These are phyloP conservation scores for Danaus melanippus DNA, from an alignment of 1,140 invertebrate genomes.

Conservation along the genomic window DNA sequence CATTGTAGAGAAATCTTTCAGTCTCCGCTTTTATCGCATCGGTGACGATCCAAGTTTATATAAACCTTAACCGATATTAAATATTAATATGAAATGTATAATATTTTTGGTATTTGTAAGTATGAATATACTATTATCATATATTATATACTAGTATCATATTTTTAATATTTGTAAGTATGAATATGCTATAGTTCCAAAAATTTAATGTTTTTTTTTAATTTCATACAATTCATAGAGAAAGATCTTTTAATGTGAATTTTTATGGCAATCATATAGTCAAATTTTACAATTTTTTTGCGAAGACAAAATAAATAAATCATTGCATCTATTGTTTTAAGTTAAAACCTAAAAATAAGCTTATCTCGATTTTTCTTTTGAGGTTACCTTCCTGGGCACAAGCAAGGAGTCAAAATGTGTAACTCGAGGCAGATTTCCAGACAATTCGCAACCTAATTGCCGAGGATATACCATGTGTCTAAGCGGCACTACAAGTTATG, in stretches of 20 bases:
- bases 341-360: neutral
- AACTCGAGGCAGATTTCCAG: slow-evolving; percentile 43
- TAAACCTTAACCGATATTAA: neutral
- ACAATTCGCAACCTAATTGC: slow-evolving; percentile 37
- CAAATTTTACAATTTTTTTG: no score
- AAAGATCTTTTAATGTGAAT: neutral
- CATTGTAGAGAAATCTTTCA: slow-evolving; percentile 13
- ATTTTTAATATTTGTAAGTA: no score
- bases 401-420: slow-evolving; percentile 31
- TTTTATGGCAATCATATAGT: neutral
- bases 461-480: slow-evolving; percentile 50
- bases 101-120: slow-evolving; percentile 20
- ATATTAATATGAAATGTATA: slow-evolving; percentile 6
- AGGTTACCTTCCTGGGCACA: slow-evolving; percentile 29
- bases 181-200: no score
- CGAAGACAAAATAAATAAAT: no score
- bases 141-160: no score
- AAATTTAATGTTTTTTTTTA: neutral
- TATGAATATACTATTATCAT: slow-evolving; percentile 1
- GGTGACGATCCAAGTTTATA: slow-evolving; percentile 15
- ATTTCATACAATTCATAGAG: neutral
- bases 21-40: slow-evolving; percentile 22
- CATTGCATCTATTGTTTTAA: no score
- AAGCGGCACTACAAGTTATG: slow-evolving; percentile 27
- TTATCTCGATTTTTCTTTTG: slow-evolving; percentile 25